Percentiles rank a stretch among this genome's conserved stretches.
phyloP scores from a whole-genome alignment of 2,888 invertebrate species.

The Brachylomia viminalis region DNA sequence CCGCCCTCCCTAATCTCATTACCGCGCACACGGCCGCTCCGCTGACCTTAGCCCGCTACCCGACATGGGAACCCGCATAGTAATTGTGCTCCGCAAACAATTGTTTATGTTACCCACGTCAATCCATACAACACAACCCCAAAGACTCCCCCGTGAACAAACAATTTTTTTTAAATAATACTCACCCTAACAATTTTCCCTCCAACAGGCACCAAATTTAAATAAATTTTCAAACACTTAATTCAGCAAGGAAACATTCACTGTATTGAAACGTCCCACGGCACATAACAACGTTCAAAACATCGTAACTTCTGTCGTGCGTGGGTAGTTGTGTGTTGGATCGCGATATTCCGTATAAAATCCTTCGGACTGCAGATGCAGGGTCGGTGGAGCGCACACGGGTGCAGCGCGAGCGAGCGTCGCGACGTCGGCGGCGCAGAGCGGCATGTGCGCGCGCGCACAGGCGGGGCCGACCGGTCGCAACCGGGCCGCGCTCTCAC shows the following conservation, averaged over 20 bases:
- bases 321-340: conserved; percentile 64
- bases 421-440: conserved; percentile 88
- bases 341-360: conserved; percentile 75
- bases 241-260: conserved; percentile 72
- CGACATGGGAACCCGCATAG: conserved; percentile 73
- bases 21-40: conserved; percentile 78
- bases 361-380: conserved; percentile 72
- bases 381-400: conserved; percentile 77
- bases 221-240: conserved; percentile 66
- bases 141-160: conserved; percentile 16
- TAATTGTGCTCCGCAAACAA: conserved; percentile 58
- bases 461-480: conserved; percentile 89
- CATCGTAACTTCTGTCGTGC: conserved; percentile 76
- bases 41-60: conserved; percentile 80
- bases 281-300: conserved; percentile 78
- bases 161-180: conserved; percentile 41
- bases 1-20: conserved; percentile 82
- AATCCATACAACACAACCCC: conserved; percentile 21
- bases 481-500: conserved; percentile 89
- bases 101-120: conserved; percentile 57
- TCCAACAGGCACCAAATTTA: conserved; percentile 54
- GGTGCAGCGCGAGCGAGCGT: conserved; percentile 85
- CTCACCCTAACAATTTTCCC: conserved; percentile 62
- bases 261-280: conserved; percentile 72
- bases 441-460: conserved; percentile 84